Percentiles rank a stretch among this genome's conserved stretches.
phyloP scores from a whole-genome alignment of 2,888 invertebrate species.

The Malacosoma neustria region DNA sequence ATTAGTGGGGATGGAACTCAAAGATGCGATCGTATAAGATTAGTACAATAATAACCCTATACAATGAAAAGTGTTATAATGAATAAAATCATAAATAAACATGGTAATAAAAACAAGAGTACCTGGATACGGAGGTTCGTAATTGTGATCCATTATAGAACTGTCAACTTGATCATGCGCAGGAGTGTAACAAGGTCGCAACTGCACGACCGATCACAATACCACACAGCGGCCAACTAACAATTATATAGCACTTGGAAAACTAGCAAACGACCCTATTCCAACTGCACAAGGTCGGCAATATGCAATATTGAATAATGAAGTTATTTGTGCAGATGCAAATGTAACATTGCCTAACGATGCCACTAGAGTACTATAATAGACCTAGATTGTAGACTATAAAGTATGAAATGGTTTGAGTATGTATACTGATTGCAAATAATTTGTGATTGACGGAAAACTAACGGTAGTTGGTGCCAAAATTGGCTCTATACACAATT shows the following conservation, averaged over 20 bases:
- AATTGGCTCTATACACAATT: conserved; percentile 24
- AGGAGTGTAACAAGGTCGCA: conserved; percentile 57
- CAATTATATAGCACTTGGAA: conserved; percentile 10
- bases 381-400: conserved; percentile 24
- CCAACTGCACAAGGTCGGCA: conserved; percentile 26
- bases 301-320: conserved; percentile 15
- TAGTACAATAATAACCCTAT: too few species aligned
- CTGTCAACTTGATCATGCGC: conserved; percentile 51
- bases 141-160: conserved; percentile 52
- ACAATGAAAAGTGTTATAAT: too few species aligned
- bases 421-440: conserved; percentile 26
- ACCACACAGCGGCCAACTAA: conserved; percentile 22
- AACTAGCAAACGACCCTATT: conserved; percentile 26
- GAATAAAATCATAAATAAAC: too few species aligned
- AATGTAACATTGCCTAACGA: conserved; percentile 21
- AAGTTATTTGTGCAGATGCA: conserved; percentile 21
- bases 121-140: conserved; percentile 46
- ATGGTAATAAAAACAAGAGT: conserved; percentile 8
- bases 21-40: too few species aligned
- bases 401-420: conserved; percentile 28
- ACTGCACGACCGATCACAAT: conserved; percentile 41
- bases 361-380: conserved; percentile 18
- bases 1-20: too few species aligned
- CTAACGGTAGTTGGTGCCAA: conserved; percentile 35
- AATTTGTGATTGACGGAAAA: conserved; percentile 45